Conservation (phyloP, 2,797 vertebrate species). For the Amniataba percoides region DNA sequence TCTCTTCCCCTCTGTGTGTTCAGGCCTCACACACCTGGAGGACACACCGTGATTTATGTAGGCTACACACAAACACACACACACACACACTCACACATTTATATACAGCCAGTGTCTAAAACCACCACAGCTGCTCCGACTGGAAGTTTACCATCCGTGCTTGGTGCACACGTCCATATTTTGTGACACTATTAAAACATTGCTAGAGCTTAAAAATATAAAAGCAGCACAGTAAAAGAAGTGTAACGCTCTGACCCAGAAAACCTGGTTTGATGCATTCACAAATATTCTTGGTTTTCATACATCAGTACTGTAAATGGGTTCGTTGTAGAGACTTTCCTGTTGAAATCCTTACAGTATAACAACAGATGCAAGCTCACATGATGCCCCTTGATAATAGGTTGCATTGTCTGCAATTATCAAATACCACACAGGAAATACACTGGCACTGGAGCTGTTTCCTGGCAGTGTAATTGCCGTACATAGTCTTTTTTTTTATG, state of each 20-base stretch:
- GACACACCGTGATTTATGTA: constrained; percentile 8
- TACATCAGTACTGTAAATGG: constrained; percentile 5
- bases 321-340: background rate
- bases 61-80: background rate
- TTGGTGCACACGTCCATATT: background rate
- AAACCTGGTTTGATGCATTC: background rate
- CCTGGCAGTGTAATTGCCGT: background rate
- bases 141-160: background rate
- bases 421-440: constrained; percentile 2
- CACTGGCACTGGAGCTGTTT: background rate
- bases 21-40: background rate
- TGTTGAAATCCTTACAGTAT: background rate
- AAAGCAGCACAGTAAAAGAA: background rate
- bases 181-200: background rate
- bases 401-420: background rate
- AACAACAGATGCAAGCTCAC: background rate
- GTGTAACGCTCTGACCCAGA: background rate
- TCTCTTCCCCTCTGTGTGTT: constrained; percentile 3
- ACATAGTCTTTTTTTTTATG: background rate
- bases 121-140: background rate
- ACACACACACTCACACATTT: background rate
- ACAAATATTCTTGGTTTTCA: background rate
- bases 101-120: background rate
- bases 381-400: background rate
- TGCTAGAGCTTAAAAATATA: background rate